These are phyloP conservation scores for Scolopax mira DNA, from an alignment of 2,113 vertebrate species.

Conservation along the genomic window DNA sequence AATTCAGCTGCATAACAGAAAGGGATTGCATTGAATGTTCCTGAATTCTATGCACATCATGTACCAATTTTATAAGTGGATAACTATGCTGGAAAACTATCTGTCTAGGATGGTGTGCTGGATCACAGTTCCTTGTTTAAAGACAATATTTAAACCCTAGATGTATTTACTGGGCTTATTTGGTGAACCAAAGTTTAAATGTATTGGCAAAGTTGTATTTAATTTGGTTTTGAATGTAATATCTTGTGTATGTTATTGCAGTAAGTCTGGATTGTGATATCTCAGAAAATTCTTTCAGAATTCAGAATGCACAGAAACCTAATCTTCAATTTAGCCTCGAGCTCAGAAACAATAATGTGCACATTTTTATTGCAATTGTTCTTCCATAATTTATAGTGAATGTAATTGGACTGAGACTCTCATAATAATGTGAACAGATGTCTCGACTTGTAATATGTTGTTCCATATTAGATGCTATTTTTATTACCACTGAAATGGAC, in stretches of 20 bases:
- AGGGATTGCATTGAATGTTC: background rate
- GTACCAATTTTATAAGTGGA: background rate
- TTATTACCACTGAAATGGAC: background rate
- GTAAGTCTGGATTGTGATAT: background rate
- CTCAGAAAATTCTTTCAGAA: background rate
- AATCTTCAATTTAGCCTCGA: background rate
- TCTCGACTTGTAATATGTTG: background rate
- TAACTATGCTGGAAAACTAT: background rate
- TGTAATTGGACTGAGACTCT: background rate
- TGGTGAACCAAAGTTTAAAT: background rate
- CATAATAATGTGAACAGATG: background rate
- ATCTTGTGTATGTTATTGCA: background rate
- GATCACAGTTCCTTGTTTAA: background rate
- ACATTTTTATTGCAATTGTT: constrained; percentile 3
- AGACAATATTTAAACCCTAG: background rate
- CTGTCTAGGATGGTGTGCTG: background rate
- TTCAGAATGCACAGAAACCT: background rate
- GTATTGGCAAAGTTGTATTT: background rate
- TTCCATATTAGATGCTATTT: background rate
- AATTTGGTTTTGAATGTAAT: background rate
- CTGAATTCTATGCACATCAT: background rate
- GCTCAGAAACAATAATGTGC: background rate
- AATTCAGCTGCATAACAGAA: background rate
- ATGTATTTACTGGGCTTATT: background rate
- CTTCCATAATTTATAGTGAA: background rate